Base-by-base conservation (phyloP, 2,797 vertebrate genomes). In the Jordanella pulchra region DNA sequence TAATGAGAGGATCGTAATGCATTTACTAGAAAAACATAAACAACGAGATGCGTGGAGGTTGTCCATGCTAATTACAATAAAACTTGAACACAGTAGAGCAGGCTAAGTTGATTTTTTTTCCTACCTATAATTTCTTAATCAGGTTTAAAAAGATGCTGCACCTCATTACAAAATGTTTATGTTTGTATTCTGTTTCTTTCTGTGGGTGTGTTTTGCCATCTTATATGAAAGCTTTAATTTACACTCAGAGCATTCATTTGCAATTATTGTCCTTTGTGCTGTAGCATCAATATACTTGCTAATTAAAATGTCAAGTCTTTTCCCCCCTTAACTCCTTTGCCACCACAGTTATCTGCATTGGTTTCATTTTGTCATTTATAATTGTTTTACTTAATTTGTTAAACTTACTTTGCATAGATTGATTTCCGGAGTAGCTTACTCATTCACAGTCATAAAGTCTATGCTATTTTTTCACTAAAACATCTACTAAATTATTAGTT, bases 331-430 rank as follows among this genome's bases (percentile, higher is more conserved):
- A 86, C 80, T 81, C 84, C 78, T 88, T 89, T 90, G 89, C 89
- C 92, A 90, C 90, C 81, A 77, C 87, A 89, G 82, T 86, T 87
- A 92, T 92, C 86, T 73, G 48, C 81, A 92, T 91, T 87, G 91
- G 92, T 91, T 93, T 89, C 69, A 88, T 91, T 89, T 88, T 76
- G 84, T 86, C 84, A 87, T 92, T 90, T 89, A 85, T 89, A n/a
- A n/a, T n/a, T n/a, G n/a, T n/a, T n/a, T n/a, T n/a, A 85, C 90
- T 90, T 89, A 89, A 92, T 91, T n/a, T n/a, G n/a, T n/a, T n/a
- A n/a, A n/a, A n/a, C n/a, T n/a, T n/a, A n/a, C n/a, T n/a, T n/a
- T 88, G 82, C 83, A 82, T 84, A 75, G 76, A 78, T 79, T 77
- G 78, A 69, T 68, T 80, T 77, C 76, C 65, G 67, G 71, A 77